phyloP scores from a whole-genome alignment of 1,140 invertebrate genomes.

The Galleria mellonella region DNA sequence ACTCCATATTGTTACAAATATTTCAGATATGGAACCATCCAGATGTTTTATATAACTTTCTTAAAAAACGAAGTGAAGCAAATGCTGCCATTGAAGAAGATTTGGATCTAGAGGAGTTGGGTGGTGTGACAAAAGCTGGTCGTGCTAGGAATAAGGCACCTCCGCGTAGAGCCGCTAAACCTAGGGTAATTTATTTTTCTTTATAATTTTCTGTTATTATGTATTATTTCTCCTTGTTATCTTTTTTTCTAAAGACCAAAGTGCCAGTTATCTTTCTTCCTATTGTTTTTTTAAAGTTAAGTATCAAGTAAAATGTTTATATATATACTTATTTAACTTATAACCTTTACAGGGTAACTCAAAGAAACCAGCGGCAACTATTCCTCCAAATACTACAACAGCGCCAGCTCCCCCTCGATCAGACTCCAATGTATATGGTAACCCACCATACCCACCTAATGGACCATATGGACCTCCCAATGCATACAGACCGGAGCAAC shows the following conservation, averaged over 20 bases:
- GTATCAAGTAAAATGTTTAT: no score
- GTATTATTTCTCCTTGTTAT: no score
- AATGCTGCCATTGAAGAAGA: constrained; percentile 92
- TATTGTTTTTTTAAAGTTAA: no score
- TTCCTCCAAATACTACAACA: constrained; percentile 76
- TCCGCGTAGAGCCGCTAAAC: constrained; percentile 31
- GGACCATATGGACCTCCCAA: constrained; percentile 33
- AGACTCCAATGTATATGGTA: constrained; percentile 24
- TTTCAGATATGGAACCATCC: constrained; percentile 98
- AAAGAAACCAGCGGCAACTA: constrained; percentile 80
- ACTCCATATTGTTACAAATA: no score
- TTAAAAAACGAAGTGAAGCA: constrained; percentile 86
- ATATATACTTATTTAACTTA: neutral
- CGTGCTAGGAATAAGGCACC: constrained; percentile 36
- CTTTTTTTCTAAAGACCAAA: no score
- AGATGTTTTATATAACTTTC: constrained; percentile 94
- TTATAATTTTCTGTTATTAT: no score
- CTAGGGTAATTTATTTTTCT: constrained; percentile 30
- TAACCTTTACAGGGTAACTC: constrained; percentile 35
- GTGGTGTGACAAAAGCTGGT: constrained; percentile 61
- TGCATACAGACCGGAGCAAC: constrained; percentile 37
- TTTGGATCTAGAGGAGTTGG: constrained; percentile 84
- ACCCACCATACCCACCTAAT: constrained; percentile 33
- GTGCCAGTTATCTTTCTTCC: no score
- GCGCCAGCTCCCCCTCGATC: constrained; percentile 23